These are phyloP conservation scores for Caenorhabditis angaria DNA, from an alignment of 2,888 invertebrate species.

Conservation along the genomic window DNA sequence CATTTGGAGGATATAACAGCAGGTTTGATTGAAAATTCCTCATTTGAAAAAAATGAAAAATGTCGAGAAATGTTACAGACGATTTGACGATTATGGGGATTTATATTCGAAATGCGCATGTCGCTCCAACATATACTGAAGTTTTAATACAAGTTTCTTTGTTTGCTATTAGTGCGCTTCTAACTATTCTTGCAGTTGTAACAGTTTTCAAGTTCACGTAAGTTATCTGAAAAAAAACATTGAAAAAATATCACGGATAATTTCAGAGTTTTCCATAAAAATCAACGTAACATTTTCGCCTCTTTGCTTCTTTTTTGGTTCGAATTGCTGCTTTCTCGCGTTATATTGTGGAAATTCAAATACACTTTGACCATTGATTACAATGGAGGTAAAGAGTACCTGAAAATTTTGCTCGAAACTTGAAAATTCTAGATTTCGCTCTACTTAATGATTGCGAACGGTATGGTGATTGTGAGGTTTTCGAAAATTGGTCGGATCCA, in stretches of 20 bases:
- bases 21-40: not conserved
- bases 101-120: slow-evolving; percentile 30
- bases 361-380: slow-evolving; percentile 10
- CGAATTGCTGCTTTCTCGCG: slow-evolving; percentile 25
- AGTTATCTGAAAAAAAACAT: not conserved
- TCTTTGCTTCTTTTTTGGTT: slow-evolving; percentile 33
- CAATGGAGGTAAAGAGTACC: not conserved
- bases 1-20: not conserved
- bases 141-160: slow-evolving; percentile 27
- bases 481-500: slow-evolving; percentile 16
- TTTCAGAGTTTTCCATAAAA: slow-evolving; percentile 37
- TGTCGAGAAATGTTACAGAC: slow-evolving; percentile 16
- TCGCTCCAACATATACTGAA: slow-evolving; percentile 17
- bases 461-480: slow-evolving; percentile 16
- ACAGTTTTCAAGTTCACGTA: slow-evolving; percentile 15
- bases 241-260: not conserved
- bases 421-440: slow-evolving; percentile 1
- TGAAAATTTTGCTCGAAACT: not conserved
- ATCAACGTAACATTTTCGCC: slow-evolving; percentile 35
- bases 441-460: slow-evolving; percentile 18
- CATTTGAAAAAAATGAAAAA: not conserved
- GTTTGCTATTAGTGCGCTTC: slow-evolving; percentile 29
- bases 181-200: slow-evolving; percentile 28
- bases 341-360: slow-evolving; percentile 36
- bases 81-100: slow-evolving; percentile 38